Conservation (phyloP, 2,797 vertebrate genomes). For the Semotilus atromaculatus region DNA sequence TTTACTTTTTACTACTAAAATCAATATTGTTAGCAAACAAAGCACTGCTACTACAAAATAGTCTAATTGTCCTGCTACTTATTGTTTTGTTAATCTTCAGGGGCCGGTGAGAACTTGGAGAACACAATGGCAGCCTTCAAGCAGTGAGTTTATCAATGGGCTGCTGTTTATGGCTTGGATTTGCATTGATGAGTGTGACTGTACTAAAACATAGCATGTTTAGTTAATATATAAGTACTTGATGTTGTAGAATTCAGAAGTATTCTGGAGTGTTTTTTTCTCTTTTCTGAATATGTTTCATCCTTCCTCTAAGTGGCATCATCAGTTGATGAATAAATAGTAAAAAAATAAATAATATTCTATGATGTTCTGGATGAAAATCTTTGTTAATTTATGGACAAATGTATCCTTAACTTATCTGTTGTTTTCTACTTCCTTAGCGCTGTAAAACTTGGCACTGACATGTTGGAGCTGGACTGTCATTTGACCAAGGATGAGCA, state of each 20-base stretch:
- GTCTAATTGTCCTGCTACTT: neutral
- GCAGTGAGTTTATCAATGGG: slow-evolving; percentile 84
- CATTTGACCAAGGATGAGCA: slow-evolving; percentile 95
- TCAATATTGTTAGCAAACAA: neutral
- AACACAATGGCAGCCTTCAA: slow-evolving; percentile 97
- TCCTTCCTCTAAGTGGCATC: neutral
- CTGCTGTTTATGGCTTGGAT: neutral
- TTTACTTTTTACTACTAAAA: neutral
- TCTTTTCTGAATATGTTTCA: neutral
- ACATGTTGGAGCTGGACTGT: slow-evolving; percentile 98
- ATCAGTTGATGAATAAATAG: neutral
- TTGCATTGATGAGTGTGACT: neutral
- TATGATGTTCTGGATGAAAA: neutral
- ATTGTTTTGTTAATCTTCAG: slow-evolving; percentile 70
- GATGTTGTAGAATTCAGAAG: neutral
- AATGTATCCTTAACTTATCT: neutral
- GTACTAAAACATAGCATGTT: neutral
- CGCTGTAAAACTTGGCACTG: slow-evolving; percentile 91
- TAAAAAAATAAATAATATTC: neutral
- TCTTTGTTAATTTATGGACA: neutral
- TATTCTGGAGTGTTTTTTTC: neutral
- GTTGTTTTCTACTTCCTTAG: slow-evolving; percentile 68
- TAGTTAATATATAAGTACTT: neutral
- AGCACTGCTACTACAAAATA: neutral
- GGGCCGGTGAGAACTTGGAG: slow-evolving; percentile 96